Base-by-base conservation (phyloP, 2,888 invertebrate species). In the Diadromus collaris region DNA sequence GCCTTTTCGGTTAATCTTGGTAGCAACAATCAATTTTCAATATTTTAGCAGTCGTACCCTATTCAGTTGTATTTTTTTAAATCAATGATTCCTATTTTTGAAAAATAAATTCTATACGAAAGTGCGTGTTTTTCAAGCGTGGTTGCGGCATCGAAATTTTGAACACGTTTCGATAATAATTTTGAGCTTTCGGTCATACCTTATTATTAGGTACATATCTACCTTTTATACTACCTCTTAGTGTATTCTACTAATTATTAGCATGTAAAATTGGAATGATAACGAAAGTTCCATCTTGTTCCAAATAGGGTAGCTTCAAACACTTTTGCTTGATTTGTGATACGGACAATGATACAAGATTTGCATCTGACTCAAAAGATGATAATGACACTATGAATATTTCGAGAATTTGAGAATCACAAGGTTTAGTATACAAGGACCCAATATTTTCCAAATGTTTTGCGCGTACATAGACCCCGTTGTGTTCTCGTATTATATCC, bases 281-380 rank as follows among this genome's bases (percentile, higher is more conserved):
- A 34, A 34, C 34, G 34, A 34, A 29, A 60, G 58, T 58, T 32
- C 58, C n/a, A 34, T 60, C 58, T 60, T 60, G 58, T 34, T 60
- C 58, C 19, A 34, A 60, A 19, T 60, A 60, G 19, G 58, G 58
- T 46, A 65, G 46, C 16, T 46, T 65, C 65, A 46, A 24, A 65
- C 65, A 65, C 65, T 65, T 65, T 27, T 51, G 65, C 32, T 65
- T 27, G 29, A 65, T 65, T 65, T 65, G 65, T 34, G 34, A 65
- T 46, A 32, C 27, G 46, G 65, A 24, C 29, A 65, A 19, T 60
- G n/a, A n/a, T 9, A 19, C 58, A 9, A 46, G 29, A 19, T 65
- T 32, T 5, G 24, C 5, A 65, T 65, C 46, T 46, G 32, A 29
- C 46, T 65, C 5, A 46, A 27, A 9, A 29, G 46, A 27, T 46